Evolutionary conservation across 2,797 vertebrate genomes (phyloP).

Genomic region (Nothura maculosa): DNA sequence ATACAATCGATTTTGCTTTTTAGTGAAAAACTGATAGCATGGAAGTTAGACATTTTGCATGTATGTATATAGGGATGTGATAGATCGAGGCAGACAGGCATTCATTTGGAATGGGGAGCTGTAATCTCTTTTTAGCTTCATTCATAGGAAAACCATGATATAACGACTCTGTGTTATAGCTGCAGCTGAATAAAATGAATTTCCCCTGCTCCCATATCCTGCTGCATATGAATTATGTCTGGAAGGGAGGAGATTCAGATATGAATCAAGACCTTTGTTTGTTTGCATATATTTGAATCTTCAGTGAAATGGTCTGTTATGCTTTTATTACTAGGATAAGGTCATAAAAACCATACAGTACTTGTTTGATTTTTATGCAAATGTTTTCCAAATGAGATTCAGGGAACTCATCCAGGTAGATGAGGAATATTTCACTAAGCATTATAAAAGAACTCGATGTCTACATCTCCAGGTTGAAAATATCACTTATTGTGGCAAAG

Average conservation of each 20-base stretch:
- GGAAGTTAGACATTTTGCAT: neutral
- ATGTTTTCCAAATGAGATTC: neutral
- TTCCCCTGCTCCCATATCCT: neutral
- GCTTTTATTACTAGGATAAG: neutral
- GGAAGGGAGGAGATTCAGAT: neutral
- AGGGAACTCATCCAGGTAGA: neutral
- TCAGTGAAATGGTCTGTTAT: neutral
- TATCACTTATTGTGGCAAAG: neutral
- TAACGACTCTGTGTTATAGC: neutral
- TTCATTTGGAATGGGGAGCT: neutral
- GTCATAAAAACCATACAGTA: accelerated
- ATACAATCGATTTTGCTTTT: neutral
- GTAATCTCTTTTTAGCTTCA: neutral
- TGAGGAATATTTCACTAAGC: neutral
- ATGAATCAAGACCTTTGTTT: neutral
- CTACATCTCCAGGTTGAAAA: neutral
- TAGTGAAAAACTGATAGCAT: neutral
- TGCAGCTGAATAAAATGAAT: neutral
- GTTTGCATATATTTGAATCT: neutral
- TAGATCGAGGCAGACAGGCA: neutral
- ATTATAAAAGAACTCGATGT: neutral
- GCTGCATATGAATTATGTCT: neutral
- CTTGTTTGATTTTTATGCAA: neutral
- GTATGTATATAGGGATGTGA: neutral
- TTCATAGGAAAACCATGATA: accelerated